Evolutionary conservation across 2,797 vertebrate species (phyloP).

Genomic region (Anguilla anguilla): DNA sequence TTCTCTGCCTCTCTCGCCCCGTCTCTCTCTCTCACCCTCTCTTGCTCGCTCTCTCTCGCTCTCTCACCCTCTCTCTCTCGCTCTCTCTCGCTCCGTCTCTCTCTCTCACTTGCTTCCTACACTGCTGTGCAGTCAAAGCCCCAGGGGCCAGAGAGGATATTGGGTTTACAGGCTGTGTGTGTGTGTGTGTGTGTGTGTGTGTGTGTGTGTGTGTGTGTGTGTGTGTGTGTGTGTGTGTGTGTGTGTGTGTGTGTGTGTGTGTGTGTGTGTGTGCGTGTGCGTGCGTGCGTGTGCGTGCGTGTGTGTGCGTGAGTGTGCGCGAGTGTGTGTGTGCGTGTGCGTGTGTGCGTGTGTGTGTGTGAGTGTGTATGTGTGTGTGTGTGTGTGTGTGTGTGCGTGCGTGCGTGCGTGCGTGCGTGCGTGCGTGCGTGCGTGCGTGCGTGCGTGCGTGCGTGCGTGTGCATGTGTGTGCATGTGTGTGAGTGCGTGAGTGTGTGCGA

Average conservation of each 20-base stretch:
- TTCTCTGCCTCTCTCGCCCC: slow-evolving; percentile 40
- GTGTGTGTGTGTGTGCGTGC: too few relatives aligned
- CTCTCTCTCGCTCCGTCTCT: slow-evolving; percentile 32
- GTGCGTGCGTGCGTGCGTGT: too few relatives aligned
- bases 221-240: slow-evolving; percentile 36
- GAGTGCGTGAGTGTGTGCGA: too few relatives aligned
- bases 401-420: too few relatives aligned
- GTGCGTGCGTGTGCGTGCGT: too few relatives aligned
- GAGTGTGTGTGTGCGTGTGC: too few relatives aligned
- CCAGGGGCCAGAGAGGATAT: slow-evolving; percentile 70
- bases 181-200: slow-evolving; percentile 21
- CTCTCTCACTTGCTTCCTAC: slow-evolving; percentile 49
- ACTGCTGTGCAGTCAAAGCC: slow-evolving; percentile 68
- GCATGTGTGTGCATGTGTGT: too few relatives aligned
- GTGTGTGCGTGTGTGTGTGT: too few relatives aligned
- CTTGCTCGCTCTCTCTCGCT: background rate
- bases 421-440: too few relatives aligned
- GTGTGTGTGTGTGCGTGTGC: slow-evolving; percentile 12
- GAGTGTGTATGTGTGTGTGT: too few relatives aligned
- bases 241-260: background rate
- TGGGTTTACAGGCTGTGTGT: slow-evolving; percentile 59
- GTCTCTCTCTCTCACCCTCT: background rate
- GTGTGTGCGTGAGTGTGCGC: too few relatives aligned
- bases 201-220: slow-evolving; percentile 13
- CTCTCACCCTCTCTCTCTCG: slow-evolving; percentile 24